These are phyloP conservation scores for Seira musarum DNA, from an alignment of 2,888 invertebrate genomes.

Conservation along the genomic window DNA sequence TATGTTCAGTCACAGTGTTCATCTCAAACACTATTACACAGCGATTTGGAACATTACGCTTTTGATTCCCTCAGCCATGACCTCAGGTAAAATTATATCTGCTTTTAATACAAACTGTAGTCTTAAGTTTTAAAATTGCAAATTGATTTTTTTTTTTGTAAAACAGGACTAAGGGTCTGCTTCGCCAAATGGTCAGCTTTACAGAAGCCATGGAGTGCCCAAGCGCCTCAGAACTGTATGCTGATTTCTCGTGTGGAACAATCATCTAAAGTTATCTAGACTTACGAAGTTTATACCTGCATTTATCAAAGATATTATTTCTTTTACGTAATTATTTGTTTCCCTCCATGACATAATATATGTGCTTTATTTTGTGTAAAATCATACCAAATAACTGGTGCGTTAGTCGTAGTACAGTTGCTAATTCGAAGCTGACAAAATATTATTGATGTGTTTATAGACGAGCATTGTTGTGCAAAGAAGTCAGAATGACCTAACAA, in stretches of 20 bases:
- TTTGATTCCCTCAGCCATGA: constrained; percentile 72
- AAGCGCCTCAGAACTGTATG: constrained; percentile 64
- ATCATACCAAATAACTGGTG: background rate
- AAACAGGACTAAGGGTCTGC: constrained; percentile 67
- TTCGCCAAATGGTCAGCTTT: constrained; percentile 69
- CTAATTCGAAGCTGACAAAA: no score
- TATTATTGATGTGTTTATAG: no score
- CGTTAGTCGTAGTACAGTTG: background rate
- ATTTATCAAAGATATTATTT: background rate
- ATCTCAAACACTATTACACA: constrained; percentile 71
- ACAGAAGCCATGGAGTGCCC: constrained; percentile 68
- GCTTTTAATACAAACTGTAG: no score
- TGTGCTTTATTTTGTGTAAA: background rate
- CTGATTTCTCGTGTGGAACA: constrained; percentile 67
- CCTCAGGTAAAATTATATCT: no score
- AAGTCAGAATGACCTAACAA: no score
- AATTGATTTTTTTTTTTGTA: background rate
- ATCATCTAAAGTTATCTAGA: constrained; percentile 55
- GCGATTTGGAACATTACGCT: constrained; percentile 72
- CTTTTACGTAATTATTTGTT: background rate
- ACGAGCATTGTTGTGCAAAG: no score
- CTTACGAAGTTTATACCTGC: background rate
- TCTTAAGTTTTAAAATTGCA: constrained; percentile 1
- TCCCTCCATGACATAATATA: background rate
- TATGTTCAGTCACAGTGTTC: constrained; percentile 75